Evolutionary conservation across 2,113 vertebrate species (phyloP).

Genomic region (Nematolebias whitei): DNA sequence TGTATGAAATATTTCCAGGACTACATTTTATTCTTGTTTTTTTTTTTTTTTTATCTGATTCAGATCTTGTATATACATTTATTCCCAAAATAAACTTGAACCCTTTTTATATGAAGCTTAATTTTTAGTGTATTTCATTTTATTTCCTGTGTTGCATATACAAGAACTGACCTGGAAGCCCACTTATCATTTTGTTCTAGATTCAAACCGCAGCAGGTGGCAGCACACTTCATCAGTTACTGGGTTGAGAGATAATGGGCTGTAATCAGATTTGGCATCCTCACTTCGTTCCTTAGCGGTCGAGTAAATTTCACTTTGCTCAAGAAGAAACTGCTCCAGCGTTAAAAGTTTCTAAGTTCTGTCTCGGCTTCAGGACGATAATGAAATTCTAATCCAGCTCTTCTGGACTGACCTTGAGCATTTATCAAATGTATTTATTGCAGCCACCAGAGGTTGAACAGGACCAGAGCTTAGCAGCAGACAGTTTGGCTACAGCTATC

Average conservation of each 20-base stretch:
- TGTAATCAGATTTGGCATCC: background rate
- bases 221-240: constrained; percentile 52
- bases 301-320: background rate
- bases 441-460: constrained; percentile 47
- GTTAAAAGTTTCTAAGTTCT: constrained; percentile 22
- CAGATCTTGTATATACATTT: constrained; percentile 51
- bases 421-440: constrained; percentile 48
- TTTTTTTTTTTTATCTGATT: constrained; percentile 29
- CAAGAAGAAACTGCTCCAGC: constrained; percentile 19
- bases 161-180: background rate
- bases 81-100: constrained; percentile 68
- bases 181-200: background rate
- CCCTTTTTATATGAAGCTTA: constrained; percentile 24
- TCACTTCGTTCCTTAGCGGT: background rate
- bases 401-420: constrained; percentile 48
- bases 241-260: background rate
- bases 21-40: constrained; percentile 55
- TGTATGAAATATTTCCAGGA: constrained; percentile 39
- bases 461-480: constrained; percentile 32
- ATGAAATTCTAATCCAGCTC: constrained; percentile 33
- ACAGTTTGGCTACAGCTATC: constrained; percentile 46
- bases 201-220: constrained; percentile 60
- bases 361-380: constrained; percentile 25
- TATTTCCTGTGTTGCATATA: background rate
- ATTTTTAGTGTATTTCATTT: background rate